phyloP scores from a whole-genome alignment of 1,140 invertebrate genomes.

The Hypsibius dujardini region DNA sequence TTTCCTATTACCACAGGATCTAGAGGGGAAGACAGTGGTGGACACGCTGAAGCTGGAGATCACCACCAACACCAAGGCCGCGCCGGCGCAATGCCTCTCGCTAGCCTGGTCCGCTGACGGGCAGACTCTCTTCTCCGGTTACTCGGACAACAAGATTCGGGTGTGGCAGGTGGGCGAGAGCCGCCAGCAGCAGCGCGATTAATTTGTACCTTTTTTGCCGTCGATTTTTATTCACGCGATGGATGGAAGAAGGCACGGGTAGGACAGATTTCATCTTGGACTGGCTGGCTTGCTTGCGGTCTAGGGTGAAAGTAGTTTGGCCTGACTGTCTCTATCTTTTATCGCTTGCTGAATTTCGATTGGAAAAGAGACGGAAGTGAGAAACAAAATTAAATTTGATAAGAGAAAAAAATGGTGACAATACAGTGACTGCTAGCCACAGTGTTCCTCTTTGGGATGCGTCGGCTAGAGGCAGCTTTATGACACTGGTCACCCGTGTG shows the following conservation, averaged over 20 bases:
- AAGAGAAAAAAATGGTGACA: no score
- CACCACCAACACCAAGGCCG: conserved; percentile 41
- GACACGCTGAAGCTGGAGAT: conserved; percentile 94
- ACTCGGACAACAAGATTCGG: conserved; percentile 92
- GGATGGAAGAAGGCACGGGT: no score
- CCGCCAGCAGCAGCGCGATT: conserved; percentile 17
- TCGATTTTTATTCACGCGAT: no score
- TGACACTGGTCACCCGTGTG: no score
- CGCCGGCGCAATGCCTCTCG: conserved; percentile 85
- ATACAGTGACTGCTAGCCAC: background rate
- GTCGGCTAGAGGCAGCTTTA: conserved; percentile 5
- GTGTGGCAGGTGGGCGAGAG: conserved; percentile 74
- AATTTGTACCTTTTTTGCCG: background rate
- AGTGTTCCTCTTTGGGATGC: background rate
- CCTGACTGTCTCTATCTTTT: no score
- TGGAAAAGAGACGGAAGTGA: background rate
- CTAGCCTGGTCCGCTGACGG: conserved; percentile 98
- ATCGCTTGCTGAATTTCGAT: no score
- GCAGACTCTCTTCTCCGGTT: conserved; percentile 94
- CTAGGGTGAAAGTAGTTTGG: no score
- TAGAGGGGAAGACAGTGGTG: conserved; percentile 97
- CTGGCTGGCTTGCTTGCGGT: no score
- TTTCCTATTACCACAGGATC: no score
- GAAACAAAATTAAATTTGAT: no score
- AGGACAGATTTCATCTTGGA: no score